Evolutionary conservation across 1,140 invertebrate species (phyloP).

Genomic region (Pogonomyrmex barbatus): DNA sequence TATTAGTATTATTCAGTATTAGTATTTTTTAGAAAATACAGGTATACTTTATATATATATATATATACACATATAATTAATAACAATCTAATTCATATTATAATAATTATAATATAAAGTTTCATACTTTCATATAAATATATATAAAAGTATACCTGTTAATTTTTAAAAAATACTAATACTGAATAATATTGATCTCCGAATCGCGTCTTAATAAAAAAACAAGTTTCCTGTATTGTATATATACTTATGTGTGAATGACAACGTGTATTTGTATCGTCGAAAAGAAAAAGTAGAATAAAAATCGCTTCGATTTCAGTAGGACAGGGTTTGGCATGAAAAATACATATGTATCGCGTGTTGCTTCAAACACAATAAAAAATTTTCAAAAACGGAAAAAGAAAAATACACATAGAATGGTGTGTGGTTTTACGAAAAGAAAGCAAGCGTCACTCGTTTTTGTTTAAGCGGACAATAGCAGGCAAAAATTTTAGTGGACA

Average conservation of each 20-base stretch:
- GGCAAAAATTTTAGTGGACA: background rate
- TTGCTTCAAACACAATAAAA: conserved; percentile 20
- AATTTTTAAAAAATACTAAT: no score
- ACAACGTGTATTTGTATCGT: conserved; percentile 9
- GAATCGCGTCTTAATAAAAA: no score
- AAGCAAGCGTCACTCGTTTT: background rate
- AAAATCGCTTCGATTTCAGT: conserved; percentile 14
- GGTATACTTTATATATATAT: background rate
- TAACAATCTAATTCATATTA: no score
- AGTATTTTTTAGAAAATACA: no score
- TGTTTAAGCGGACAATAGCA: background rate
- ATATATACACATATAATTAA: background rate
- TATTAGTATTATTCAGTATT: no score
- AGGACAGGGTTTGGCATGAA: background rate
- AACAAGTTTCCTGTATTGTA: no score
- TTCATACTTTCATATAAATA: no score
- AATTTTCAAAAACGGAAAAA: background rate
- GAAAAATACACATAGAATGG: background rate
- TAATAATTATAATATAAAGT: no score
- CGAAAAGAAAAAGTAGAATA: background rate
- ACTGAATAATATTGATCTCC: no score
- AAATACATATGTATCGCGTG: background rate
- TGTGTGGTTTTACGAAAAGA: background rate
- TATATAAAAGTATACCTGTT: no score
- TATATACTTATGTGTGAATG: background rate